Evolutionary conservation across 1,140 invertebrate species (phyloP).

Genomic region (Sycobia sp.): DNA sequence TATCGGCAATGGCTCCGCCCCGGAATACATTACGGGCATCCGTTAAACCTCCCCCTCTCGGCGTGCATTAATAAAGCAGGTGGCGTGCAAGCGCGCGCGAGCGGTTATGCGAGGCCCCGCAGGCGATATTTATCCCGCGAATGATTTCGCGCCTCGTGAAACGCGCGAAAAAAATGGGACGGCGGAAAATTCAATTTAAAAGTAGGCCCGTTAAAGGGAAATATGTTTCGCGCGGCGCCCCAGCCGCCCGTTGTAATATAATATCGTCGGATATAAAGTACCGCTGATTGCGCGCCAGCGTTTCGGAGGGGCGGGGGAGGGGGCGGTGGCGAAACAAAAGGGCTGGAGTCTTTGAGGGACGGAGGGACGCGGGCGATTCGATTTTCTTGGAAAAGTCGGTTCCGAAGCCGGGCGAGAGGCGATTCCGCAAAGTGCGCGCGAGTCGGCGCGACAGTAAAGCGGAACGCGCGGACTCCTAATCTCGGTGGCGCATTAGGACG

Average conservation of each 20-base stretch:
- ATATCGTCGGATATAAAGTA: slow-evolving; percentile 11
- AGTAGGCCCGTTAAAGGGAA: slow-evolving; percentile 22
- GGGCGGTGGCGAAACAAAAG: background rate
- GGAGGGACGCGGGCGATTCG: too few species aligned
- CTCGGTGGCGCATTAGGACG: background rate
- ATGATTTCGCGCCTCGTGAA: slow-evolving; percentile 35
- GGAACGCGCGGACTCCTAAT: too few species aligned
- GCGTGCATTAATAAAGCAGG: slow-evolving; percentile 33
- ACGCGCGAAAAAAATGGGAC: slow-evolving; percentile 1
- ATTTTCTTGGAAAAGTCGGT: too few species aligned
- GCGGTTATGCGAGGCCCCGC: background rate
- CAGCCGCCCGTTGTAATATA: slow-evolving; percentile 16
- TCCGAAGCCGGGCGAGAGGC: too few species aligned
- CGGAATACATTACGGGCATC: slow-evolving; percentile 41
- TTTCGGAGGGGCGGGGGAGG: background rate
- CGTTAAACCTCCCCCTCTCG: slow-evolving; percentile 12
- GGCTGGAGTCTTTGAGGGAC: too few species aligned
- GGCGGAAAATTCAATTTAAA: slow-evolving; percentile 29
- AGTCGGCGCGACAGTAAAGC: too few species aligned
- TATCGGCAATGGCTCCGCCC: slow-evolving; percentile 43
- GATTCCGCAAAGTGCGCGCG: background rate
- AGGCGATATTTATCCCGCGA: slow-evolving; percentile 32
- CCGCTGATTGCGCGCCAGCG: slow-evolving; percentile 17
- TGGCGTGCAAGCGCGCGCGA: background rate
- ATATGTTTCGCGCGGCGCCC: too few species aligned